A percentile compares a stretch with the other conserved stretches of the same genome.
phyloP scores from a whole-genome alignment of 2,113 vertebrate genomes.

The Platysternon megacephalum region DNA sequence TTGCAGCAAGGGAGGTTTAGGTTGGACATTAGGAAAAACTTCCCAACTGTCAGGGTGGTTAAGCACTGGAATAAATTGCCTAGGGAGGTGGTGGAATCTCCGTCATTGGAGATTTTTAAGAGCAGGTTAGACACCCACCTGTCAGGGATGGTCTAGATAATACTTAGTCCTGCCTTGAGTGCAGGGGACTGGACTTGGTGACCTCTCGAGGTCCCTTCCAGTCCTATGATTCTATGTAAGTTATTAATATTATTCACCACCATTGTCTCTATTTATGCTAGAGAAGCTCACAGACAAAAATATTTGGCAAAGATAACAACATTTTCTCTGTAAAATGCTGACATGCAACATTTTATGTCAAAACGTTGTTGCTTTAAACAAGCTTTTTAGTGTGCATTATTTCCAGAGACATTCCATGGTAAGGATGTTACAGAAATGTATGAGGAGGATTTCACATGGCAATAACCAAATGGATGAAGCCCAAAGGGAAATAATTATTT shows the following conservation, averaged over 20 bases:
- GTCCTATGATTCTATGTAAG: no score
- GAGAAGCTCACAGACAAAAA: neutral
- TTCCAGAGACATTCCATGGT: constrained; percentile 34
- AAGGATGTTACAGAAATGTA: neutral
- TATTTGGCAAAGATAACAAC: constrained; percentile 14
- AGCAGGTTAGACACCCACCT: no score
- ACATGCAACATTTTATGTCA: neutral
- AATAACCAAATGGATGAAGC: neutral
- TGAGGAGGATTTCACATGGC: neutral
- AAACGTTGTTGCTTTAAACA: neutral
- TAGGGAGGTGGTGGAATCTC: no score
- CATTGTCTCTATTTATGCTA: neutral
- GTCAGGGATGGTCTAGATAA: no score
- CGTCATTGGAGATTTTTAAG: no score
- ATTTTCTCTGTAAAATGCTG: neutral
- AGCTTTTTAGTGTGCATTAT: neutral
- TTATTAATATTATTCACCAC: neutral
- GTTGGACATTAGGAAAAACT: no score
- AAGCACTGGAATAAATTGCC: no score
- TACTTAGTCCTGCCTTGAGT: no score
- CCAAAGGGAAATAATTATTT: neutral
- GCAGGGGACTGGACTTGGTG: no score
- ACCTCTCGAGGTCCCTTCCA: no score
- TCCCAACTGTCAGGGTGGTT: no score
- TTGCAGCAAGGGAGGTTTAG: no score